Base-by-base conservation (phyloP, 2,888 invertebrate genomes). In the Steinernema carpocapsae region DNA sequence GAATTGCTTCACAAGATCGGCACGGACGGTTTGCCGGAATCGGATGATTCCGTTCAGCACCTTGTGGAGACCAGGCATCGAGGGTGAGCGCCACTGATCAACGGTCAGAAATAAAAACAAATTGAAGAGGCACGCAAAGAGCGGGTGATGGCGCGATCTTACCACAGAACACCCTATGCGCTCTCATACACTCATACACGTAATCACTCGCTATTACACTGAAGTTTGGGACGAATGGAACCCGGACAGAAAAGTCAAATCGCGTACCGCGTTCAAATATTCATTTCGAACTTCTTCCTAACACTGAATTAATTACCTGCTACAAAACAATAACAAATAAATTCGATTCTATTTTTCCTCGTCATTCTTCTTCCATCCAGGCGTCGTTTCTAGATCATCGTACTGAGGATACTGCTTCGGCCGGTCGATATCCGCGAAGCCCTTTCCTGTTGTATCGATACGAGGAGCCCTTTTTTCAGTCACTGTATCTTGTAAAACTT, bases 1-100 rank as follows among this genome's bases (percentile, higher is more conserved):
- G 89, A 96, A 96, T 89, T 96, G 94, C 89, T 94, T 92, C 43
- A 96, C 86, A 74, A 86, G 76, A 73, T 85, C 85, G 32, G 79
- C 78, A 14, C 85, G 78, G 29, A 84, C 85, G 7, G 85, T 86
- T 70, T 82, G 77, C 29, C 86, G 80, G 73, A 84, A 86, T 1
- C 78, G 77, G 14, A 86, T 80, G 24, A 86, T 84, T 45, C 86
- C 86, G 29, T 85, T 78, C 7, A 86, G 75, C 51, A 86, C 82
- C 74, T 83, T 84, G 51, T 83, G 79, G 43, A 85, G 77, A 19
- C 82, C 81, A 71, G 79, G 72, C 81, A 80, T 80, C 17, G 32
- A n/a, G n/a, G n/a, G n/a, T 37, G 3, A 3, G 37, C 37, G 37
- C 10, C 10, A 37, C 37, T 37, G 37, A 37, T 37, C 37, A 64